Base-by-base conservation (phyloP, 2,888 invertebrate genomes). In the Spicauda simplicius region DNA sequence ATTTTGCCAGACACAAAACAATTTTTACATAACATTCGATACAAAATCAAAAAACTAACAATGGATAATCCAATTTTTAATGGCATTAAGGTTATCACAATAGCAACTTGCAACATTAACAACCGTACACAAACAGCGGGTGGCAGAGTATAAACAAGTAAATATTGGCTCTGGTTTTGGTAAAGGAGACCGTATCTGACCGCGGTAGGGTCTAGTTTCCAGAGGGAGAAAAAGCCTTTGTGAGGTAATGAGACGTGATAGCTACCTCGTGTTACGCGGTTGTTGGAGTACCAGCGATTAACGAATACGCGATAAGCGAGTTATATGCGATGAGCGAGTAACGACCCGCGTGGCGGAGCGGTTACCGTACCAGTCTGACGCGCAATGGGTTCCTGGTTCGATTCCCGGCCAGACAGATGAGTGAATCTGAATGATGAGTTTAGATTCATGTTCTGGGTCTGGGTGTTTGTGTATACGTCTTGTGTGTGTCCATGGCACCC, bases 51-150 rank as follows among this genome's bases (percentile, higher is more conserved):
- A 25, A 25, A 25, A 18, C 56, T 33, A 70, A 74, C 77, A 81
- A 80, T 72, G 58, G 76, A 71, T 83, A 74, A 85, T 85, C 83
- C 84, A 83, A 86, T 87, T 85, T 86, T 85, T 87, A 86, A 85
- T 59, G 65, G 65, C 59, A 59, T 65, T 65, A 59, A 65, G 65
- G 65, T 59, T 59, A 59, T 54, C 33, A 59, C 65, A 76, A 79
- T 77, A 75, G 76, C 82, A 82, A 84, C 81, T 76, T 68, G 65
- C 56, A 75, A 77, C 78, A 83, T 60, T 60, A 68, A 74, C 73
- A 76, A 73, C 72, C 58, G 70, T 74, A 77, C 75, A 83, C 80
- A 83, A 60, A 76, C 84, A 64, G 78, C 85, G 83, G 84, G 85
- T 83, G 85, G 85, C 72, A 52, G 55, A 68, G 19, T 50, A 73